A percentile compares a stretch with the other conserved stretches of the same genome.
phyloP scores from a whole-genome alignment of 2,888 invertebrate genomes.

The Kryphioiulus occultus region DNA sequence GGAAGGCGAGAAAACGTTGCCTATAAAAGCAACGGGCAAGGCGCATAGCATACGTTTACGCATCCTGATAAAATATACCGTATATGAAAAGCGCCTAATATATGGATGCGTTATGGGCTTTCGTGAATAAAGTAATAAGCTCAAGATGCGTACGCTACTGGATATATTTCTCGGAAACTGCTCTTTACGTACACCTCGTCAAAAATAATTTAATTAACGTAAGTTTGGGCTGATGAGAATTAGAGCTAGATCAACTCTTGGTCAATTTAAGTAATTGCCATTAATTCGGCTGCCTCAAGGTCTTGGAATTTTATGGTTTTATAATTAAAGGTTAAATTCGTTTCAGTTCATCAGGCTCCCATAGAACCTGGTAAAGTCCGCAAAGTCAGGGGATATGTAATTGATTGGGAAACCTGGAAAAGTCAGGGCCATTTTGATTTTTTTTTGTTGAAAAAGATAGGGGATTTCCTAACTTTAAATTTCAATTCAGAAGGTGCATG shows the following conservation, averaged over 20 bases:
- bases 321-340: too few relatives aligned
- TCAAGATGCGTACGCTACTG: neutral
- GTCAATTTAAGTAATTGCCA: conserved; percentile 8
- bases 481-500: too few relatives aligned
- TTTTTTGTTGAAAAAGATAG: too few relatives aligned
- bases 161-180: neutral
- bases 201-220: neutral
- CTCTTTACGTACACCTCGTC: neutral
- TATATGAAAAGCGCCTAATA: neutral
- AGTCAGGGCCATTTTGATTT: too few relatives aligned
- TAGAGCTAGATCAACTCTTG: neutral
- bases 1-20: neutral
- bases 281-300: too few relatives aligned
- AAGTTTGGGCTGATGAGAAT: neutral
- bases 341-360: too few relatives aligned
- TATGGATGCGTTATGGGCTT: conserved; percentile 6
- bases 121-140: neutral
- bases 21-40: neutral
- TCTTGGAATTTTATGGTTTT: too few relatives aligned
- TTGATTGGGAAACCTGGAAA: too few relatives aligned
- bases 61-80: neutral
- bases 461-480: too few relatives aligned
- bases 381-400: too few relatives aligned
- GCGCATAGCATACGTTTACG: neutral
- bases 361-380: too few relatives aligned